A percentile compares a stretch with the other conserved stretches of the same genome.
These are phyloP conservation scores for Calameuta filiformis DNA, from an alignment of 2,888 invertebrate genomes.

Conservation along the genomic window DNA sequence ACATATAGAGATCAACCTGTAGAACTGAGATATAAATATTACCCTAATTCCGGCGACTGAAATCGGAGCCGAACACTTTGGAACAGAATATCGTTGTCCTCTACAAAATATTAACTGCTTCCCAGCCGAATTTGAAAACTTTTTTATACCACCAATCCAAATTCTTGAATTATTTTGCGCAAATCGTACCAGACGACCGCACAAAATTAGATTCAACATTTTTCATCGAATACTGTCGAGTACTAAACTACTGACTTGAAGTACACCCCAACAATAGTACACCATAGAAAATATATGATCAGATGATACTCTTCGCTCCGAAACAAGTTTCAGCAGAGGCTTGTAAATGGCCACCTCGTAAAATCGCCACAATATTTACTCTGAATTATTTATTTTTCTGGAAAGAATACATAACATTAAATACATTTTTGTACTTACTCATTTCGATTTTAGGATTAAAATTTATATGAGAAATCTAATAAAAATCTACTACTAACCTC, in stretches of 20 bases:
- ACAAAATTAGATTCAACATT: constrained; percentile 42
- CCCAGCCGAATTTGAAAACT: constrained; percentile 18
- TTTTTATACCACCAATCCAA: constrained; percentile 27
- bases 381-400: no score
- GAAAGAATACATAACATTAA: no score
- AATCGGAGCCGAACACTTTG: constrained; percentile 22
- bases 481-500: no score
- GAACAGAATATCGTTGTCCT: constrained; percentile 25
- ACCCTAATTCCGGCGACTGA: constrained; percentile 36
- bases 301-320: background rate
- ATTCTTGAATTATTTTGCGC: constrained; percentile 27
- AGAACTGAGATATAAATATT: constrained; percentile 26
- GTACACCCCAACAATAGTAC: background rate
- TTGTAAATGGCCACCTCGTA: no score
- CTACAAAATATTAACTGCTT: constrained; percentile 31
- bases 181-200: constrained; percentile 30
- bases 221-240: constrained; percentile 10
- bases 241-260: constrained; percentile 1
- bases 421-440: no score
- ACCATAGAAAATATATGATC: background rate
- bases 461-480: no score
- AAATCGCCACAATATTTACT: no score
- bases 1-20: background rate
- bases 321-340: background rate
- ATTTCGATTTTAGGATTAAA: no score